Base-by-base conservation (phyloP, 1,140 invertebrate genomes). In the Drosophila mayri region DNA sequence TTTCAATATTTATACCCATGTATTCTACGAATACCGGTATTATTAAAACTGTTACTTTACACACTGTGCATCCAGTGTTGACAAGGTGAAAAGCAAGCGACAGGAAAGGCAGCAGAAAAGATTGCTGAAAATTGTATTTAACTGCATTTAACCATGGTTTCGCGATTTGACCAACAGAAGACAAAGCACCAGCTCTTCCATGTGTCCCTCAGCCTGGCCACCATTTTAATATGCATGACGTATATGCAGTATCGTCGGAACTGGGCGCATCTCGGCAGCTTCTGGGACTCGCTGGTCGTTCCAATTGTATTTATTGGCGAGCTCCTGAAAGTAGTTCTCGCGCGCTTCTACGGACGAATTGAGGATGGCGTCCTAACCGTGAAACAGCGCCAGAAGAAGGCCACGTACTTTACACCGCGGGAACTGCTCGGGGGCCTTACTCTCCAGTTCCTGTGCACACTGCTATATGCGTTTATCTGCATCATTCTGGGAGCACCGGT, bases 401-500 rank as follows among this genome's bases (percentile, higher is more conserved):
- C 90, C 2, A 54, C 80, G 0, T 90, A 90, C 35, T 92, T 92
- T 20, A 81, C 91, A 43, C 58, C 86, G 47, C 71, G 77, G 6
- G 90, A 92, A 47, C 37, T 92, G 1, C 52, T 88, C 14, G 81
- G 84, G 1, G 91, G 91, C 38, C 65, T 92, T 10, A 71, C 92
- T 0, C 43, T 92, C 18, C 91, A 92, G 60, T 92, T 90, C 44
- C 59, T 92, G 16, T 91, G 87, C 46, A 92, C 91, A 1, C 35
- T 92, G 32, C 72, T 92, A 4, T 92, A 92, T 49, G 87, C 77
- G 1, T 92, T 92, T 25, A 84, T 88, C 30, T 92, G 92, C 66
- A 92, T 93, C n/a, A 91, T 93, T 54, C 54, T 93, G 55, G 92
- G 92, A 28, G 92, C 92, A 14, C 92, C 92, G 10, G 90, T 92